These are phyloP conservation scores for Stenoptilia bipunctidactyla DNA, from an alignment of 2,888 invertebrate species.

Conservation along the genomic window DNA sequence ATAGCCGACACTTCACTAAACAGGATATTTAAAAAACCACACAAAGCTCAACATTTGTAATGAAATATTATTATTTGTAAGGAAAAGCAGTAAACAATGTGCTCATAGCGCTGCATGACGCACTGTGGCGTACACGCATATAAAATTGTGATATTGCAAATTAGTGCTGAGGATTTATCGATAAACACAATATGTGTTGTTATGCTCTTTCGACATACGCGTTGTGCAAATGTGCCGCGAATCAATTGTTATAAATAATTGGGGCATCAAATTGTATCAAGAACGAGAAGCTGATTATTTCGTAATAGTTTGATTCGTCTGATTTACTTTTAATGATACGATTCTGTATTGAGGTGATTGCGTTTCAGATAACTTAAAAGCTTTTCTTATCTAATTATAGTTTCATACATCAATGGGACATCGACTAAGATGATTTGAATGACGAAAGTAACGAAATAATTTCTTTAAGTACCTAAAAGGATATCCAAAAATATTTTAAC, in stretches of 20 bases:
- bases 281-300: too few relatives aligned
- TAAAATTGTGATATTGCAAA: slow-evolving; percentile 23
- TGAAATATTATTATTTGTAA: neutral
- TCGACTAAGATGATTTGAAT: slow-evolving; percentile 29
- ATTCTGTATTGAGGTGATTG: too few relatives aligned
- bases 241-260: too few relatives aligned
- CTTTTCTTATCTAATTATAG: slow-evolving; percentile 24
- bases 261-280: too few relatives aligned
- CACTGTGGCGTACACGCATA: slow-evolving; percentile 22
- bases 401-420: slow-evolving; percentile 27
- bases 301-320: too few relatives aligned
- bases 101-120: slow-evolving; percentile 21
- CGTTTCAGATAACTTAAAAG: slow-evolving; percentile 10
- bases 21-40: neutral
- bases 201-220: neutral
- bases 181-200: slow-evolving; percentile 7
- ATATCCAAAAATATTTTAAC: too few relatives aligned
- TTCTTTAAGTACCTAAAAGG: too few relatives aligned
- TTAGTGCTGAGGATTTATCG: slow-evolving; percentile 22
- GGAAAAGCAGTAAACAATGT: slow-evolving; percentile 2
- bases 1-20: neutral
- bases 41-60: neutral
- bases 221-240: too few relatives aligned
- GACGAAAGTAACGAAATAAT: too few relatives aligned
- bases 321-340: too few relatives aligned